Evolutionary conservation across 2,113 vertebrate species (phyloP), one percentile per base, ranked within the genome.

Genomic region (Thryonomys swinderianus): DNA sequence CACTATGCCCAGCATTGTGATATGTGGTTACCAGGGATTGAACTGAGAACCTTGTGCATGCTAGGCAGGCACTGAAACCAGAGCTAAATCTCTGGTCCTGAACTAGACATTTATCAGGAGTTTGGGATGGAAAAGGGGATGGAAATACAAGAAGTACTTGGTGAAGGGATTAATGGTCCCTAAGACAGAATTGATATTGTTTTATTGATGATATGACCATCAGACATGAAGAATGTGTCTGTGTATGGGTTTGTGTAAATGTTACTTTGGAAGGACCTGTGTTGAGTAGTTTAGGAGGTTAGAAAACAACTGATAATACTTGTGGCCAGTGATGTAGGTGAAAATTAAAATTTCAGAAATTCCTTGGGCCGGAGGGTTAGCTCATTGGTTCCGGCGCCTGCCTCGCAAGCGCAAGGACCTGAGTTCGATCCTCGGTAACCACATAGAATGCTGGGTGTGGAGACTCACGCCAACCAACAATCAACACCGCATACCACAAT

Each of bases 191-290:
- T 11, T 30, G 37, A 73, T 92, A 62, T 71, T 81, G 74, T 66
- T 94, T 5, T 59, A 37, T 93, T 20, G 83, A 23, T 93, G 88
- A 88, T 48, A 51, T 27, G 20, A 32, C 37, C 59, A 93, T 94
- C 67, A 61, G 67, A 55, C 88, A 69, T 82, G 45, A 92, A 90
- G 55, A 45, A n/a, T 85, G 18, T 93, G 4, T 84, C 67, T 79
- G 0, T 90, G 8, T 48, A 25, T 67, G 59, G 32, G 21, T 48
- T 85, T 88, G 30, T 91, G 30, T 87, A 74, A 40, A 32, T 93
- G 40, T 82, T 37, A 71, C 13, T 85, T 91, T 76, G 66, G 40
- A 66, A 87, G 40, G 74, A 93, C 62, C 45, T 87, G 8, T 92
- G 40, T 59, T 90, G 62, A 62, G 53, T 95, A 5, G 51, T 51